phyloP scores from a whole-genome alignment of 2,113 vertebrate genomes.

The Perca schrenkii region DNA sequence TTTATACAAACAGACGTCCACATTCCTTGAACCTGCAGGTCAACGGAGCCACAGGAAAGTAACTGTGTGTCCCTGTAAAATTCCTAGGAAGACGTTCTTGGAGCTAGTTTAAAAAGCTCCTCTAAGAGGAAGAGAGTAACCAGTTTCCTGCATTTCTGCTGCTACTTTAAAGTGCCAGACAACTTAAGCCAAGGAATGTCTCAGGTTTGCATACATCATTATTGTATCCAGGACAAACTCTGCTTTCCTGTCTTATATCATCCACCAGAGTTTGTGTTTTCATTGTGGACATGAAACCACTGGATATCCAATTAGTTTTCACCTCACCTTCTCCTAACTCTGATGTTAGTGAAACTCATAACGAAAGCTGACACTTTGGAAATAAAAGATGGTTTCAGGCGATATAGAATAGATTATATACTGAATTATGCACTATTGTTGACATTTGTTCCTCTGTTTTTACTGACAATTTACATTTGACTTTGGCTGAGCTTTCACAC shows the following conservation, averaged over 20 bases:
- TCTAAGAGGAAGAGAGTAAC: constrained; percentile 70
- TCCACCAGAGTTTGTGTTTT: background rate
- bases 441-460: background rate
- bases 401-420: background rate
- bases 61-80: constrained; percentile 35
- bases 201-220: constrained; percentile 49
- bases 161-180: constrained; percentile 62
- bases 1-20: constrained; percentile 20
- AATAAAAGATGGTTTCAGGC: background rate
- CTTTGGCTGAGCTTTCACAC: background rate
- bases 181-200: constrained; percentile 47
- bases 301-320: background rate
- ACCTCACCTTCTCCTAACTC: background rate
- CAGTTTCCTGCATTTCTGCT: constrained; percentile 72
- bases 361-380: background rate
- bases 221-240: constrained; percentile 41
- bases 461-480: background rate
- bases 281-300: constrained; percentile 2
- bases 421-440: background rate
- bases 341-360: background rate
- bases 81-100: constrained; percentile 49
- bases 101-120: constrained; percentile 45
- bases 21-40: constrained; percentile 31
- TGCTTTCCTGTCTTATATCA: constrained; percentile 25
- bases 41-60: constrained; percentile 47